Base-by-base conservation (phyloP, 2,797 vertebrate genomes). In the Notolepis coatsorum region DNA sequence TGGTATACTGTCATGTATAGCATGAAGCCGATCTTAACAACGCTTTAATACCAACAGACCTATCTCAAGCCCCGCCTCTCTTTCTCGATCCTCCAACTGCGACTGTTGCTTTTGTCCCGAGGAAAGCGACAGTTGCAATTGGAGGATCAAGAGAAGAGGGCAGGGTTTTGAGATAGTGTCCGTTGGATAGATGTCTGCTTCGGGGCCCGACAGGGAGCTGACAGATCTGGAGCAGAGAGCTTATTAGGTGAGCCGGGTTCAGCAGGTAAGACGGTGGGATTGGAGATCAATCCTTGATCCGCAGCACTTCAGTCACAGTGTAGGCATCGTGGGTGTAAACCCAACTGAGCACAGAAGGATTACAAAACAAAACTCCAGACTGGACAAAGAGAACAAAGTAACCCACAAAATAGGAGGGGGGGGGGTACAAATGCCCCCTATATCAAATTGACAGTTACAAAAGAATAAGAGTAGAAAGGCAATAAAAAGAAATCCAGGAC, bases 261-360 rank as follows among this genome's bases (percentile, higher is more conserved):
- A 94, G 92, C 92, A 85, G 87, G 87, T 91, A 88, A 91, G 92
- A 94, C 93, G 75, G 93, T 94, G 93, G 93, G 93, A 94, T 94
- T 94, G 92, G 82, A 91, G 86, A 88, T 68, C 91, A 92, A 90
- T 90, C 91, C 87, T 90, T 88, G 89, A 88, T 91, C 91, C 87
- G 89, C 84, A 81, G 83, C 82, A 75, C 80, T 87, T 88, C 82
- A 75, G 87, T 89, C 80, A 88, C 85, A 86, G 75, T 58, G 72
- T 81, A 79, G 88, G 73, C 77, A 83, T 84, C 49, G 77, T 46
- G 56, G 69, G 85, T 77, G 75, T 68, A 88, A 85, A 87, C 85
- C 87, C 79, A 91, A 88, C 82, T 86, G 77, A 88, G 81, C 77
- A 77, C 79, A 75, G 82, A 73, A 87, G 71, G 71, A 88, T 89